Percentiles rank a stretch among this genome's conserved stretches.
Evolutionary conservation across 2,113 vertebrate species (phyloP).

Genomic region (Gila orcuttii): DNA sequence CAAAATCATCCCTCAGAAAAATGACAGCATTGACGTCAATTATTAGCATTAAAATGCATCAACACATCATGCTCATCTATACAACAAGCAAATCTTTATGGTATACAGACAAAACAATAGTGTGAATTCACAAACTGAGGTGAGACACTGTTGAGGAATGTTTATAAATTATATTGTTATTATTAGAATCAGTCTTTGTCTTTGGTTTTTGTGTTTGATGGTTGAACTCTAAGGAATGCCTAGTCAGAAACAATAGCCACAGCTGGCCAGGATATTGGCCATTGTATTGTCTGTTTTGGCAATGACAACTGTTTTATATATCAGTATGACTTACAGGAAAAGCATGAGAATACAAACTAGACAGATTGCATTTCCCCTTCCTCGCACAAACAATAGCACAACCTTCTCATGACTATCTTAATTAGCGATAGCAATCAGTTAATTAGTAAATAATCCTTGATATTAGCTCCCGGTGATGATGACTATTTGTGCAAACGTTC

Average conservation of each 20-base stretch:
- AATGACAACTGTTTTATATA: constrained; percentile 40
- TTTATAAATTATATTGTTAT: not conserved
- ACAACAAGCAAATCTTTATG: constrained; percentile 46
- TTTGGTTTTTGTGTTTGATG: not conserved
- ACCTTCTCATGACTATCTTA: constrained; percentile 28
- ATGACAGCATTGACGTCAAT: not conserved
- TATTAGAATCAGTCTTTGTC: constrained; percentile 4
- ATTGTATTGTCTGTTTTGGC: constrained; percentile 44
- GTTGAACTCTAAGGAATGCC: constrained; percentile 37
- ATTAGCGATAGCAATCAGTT: constrained; percentile 43
- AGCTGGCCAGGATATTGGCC: constrained; percentile 43
- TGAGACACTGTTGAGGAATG: not conserved
- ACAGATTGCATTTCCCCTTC: constrained; percentile 27
- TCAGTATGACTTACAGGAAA: constrained; percentile 51
- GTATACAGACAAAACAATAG: constrained; percentile 65
- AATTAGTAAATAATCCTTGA: constrained; percentile 17
- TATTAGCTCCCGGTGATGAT: constrained; percentile 13
- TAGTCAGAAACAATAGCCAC: constrained; percentile 48
- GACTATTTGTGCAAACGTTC: not conserved
- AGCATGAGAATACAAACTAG: constrained; percentile 25
- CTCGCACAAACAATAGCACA: constrained; percentile 4
- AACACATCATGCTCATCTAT: not conserved
- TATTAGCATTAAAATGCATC: constrained; percentile 21
- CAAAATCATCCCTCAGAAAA: not conserved
- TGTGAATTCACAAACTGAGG: constrained; percentile 66